Evolutionary conservation across 1,140 invertebrate genomes (phyloP), one percentile per base, ranked within the genome.

Genomic region (Drosophila saltans): DNA sequence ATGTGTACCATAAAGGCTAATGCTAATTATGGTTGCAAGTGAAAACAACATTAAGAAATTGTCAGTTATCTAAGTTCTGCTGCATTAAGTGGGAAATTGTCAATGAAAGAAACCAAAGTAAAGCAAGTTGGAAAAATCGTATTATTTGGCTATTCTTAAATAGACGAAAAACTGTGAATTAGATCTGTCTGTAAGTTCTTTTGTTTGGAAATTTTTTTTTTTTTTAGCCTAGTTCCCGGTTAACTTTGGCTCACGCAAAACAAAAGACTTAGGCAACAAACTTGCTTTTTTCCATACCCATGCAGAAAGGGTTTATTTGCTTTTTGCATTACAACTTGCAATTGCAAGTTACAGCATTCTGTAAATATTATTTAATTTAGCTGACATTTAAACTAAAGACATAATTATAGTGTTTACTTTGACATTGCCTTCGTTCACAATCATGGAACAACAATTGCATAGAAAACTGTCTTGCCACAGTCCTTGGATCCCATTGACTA

Each of bases 261-360:
- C 81, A 86, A 90, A 90, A 90, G 86, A 90, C 86, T 90, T 90
- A 72, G 69, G 86, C 81, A 82, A 86, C 86, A 76, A 90, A 90
- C 86, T 86, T 81, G 80, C 82, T 81, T 30, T 30, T 30, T 30
- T 16, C 0, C 2, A 30, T 30, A 30, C 28, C 28, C 28, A 30
- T 30, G 2, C 2, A 30, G 0, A 30, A 30, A 30, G 4, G 28
- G 28, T 30, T 2, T 30, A 30, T 30, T 16, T 16, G 16, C 16
- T 0, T 16, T 16, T 16, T 16, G 16, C 16, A 16, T 16, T 16
- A 16, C 16, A 16, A 16, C 0, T 16, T 16, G 16, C 16, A 16
- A 16, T 16, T 16, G 0, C 16, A 16, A 16, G 16, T 16, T 16
- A 0, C 16, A 16, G 16, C 0, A 16, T 16, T 16, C 16, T 16